Conservation (phyloP, 2,888 invertebrate genomes). For the Caenorhabditis angaria region DNA sequence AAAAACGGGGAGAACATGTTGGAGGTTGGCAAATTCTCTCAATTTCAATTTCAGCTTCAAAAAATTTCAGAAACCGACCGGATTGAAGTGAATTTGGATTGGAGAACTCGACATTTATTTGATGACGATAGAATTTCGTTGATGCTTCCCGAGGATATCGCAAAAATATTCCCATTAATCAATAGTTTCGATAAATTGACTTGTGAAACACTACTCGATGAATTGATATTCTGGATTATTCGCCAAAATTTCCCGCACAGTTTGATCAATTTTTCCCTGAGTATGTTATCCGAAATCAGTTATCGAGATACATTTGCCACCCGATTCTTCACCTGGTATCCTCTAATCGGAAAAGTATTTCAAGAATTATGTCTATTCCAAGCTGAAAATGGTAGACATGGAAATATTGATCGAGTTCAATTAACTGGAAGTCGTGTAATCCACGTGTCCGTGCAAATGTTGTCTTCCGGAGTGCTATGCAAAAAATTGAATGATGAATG, state of each 20-base stretch:
- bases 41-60: neutral
- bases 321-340: constrained; percentile 57
- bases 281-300: constrained; percentile 51
- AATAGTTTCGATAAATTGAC: constrained; percentile 6
- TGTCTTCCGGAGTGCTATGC: constrained; percentile 58
- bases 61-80: constrained; percentile 16
- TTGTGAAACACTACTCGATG: constrained; percentile 56
- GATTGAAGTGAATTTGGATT: constrained; percentile 25
- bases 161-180: neutral
- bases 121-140: constrained; percentile 11
- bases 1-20: constrained; percentile 28
- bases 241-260: constrained; percentile 61
- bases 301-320: constrained; percentile 51
- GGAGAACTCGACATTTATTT: constrained; percentile 15
- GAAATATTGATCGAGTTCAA: constrained; percentile 19
- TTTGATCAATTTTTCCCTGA: constrained; percentile 59
- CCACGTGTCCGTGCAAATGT: constrained; percentile 67
- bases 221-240: constrained; percentile 63
- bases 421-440: constrained; percentile 51
- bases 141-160: neutral
- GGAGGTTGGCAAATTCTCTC: constrained; percentile 12
- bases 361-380: constrained; percentile 28
- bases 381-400: neutral
- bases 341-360: constrained; percentile 42
- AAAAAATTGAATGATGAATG: constrained; percentile 42